phyloP scores from a whole-genome alignment of 2,113 vertebrate species.

The Catagonus wagneri region DNA sequence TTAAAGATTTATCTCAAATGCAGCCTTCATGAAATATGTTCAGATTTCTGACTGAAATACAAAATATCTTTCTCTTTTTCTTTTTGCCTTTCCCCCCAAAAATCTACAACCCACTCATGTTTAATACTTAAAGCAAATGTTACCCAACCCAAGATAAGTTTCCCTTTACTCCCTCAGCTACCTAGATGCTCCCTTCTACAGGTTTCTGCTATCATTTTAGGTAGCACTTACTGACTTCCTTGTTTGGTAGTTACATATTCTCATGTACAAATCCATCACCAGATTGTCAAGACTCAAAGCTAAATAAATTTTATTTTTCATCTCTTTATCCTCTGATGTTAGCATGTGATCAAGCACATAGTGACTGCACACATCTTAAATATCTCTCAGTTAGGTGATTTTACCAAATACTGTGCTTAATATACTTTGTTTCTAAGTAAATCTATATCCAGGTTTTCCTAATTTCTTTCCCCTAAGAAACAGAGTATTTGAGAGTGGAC shows the following conservation, averaged over 20 bases:
- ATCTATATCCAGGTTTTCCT: neutral
- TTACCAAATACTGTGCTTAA: neutral
- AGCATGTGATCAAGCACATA: neutral
- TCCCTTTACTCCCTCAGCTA: neutral
- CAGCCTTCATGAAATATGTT: neutral
- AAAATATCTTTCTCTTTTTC: neutral
- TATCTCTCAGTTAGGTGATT: neutral
- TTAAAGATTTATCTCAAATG: neutral
- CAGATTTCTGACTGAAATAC: neutral
- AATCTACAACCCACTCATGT: neutral
- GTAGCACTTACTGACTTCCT: neutral
- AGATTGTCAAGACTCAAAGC: neutral
- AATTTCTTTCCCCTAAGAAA: neutral
- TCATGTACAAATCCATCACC: neutral
- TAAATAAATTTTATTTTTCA: conserved; percentile 1
- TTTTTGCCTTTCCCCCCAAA: neutral
- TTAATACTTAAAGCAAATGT: neutral
- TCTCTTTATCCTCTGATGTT: neutral
- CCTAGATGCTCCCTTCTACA: neutral
- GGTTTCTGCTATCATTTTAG: conserved; percentile 14
- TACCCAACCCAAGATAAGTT: neutral
- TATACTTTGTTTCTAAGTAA: neutral
- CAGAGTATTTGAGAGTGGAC: neutral
- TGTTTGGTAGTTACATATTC: neutral
- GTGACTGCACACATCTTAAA: neutral